Base-by-base conservation (phyloP, 2,888 invertebrate genomes). In the Chymomyza procnemis region DNA sequence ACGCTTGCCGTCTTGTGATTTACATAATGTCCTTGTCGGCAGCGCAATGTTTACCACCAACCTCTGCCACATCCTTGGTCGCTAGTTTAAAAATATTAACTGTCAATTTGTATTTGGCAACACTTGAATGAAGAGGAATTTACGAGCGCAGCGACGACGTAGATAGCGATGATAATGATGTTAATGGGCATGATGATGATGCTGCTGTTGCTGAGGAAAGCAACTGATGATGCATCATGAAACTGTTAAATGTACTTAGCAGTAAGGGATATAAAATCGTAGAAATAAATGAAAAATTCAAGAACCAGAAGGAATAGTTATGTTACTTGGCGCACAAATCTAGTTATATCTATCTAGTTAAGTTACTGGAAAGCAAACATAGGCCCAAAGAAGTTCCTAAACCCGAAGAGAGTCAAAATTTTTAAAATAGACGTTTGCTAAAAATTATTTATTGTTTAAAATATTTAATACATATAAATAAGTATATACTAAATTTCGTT, bases 71-170 rank as follows among this genome's bases (percentile, higher is more conserved):
- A 63, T 61, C 48, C 50, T 63, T 48, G 73, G 75, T 69, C 71
- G 68, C 79, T 83, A 83, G 85, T 83, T 88, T 88, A 89, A 88
- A 88, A 87, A 88, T 88, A 85, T 88, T 88, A 88, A 87, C 85
- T 87, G 84, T 88, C 89, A 89, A 88, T 85, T 88, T 88, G 84
- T 80, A 83, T 88, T 88, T 88, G 88, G 77, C 79, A 87, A 85
- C 74, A 83, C 81, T 82, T 80, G 84, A 77, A 74, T 86, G 85
- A 84, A 80, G 80, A 69, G 76, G 71, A 65, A 79, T 12, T 41
- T 41, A 41, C 34, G 34, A 12, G 34, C 34, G 66, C 30, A 59
- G 68, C 50, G 50, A 0, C 50, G 1, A n/a, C 19, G 18, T 5
- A 18, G 50, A 50, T 50, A 64, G 61, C 64, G 64, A 54, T 47